Conservation (phyloP, 2,888 invertebrate genomes). For the Leptura quadrifasciata region DNA sequence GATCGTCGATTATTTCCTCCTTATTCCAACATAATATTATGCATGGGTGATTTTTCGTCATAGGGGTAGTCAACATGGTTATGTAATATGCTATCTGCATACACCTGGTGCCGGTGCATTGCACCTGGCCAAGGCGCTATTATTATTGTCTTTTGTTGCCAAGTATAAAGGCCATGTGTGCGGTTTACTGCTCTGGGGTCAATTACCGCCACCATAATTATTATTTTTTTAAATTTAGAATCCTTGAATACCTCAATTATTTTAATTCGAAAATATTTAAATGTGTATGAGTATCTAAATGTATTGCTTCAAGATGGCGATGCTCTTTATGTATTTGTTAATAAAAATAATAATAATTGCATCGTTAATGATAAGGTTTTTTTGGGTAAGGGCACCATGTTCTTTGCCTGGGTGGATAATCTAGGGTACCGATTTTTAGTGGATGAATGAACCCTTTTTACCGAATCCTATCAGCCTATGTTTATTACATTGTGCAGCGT, state of each 20-base stretch:
- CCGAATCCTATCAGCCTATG: too few relatives aligned
- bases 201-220: slow-evolving; percentile 15
- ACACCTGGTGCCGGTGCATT: slow-evolving; percentile 47
- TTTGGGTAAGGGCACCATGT: too few relatives aligned
- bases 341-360: too few relatives aligned
- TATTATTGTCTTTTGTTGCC: slow-evolving; percentile 41
- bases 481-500: too few relatives aligned
- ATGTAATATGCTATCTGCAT: slow-evolving; percentile 34
- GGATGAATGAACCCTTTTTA: too few relatives aligned
- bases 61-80: slow-evolving; percentile 49
- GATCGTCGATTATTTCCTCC: not conserved
- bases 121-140: slow-evolving; percentile 46
- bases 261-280: not conserved
- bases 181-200: slow-evolving; percentile 41
- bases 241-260: not conserved
- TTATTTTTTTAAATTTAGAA: not conserved
- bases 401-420: too few relatives aligned
- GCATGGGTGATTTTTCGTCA: slow-evolving; percentile 47
- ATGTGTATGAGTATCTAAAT: too few relatives aligned
- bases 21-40: slow-evolving; percentile 22
- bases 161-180: slow-evolving; percentile 46
- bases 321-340: too few relatives aligned
- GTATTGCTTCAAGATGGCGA: too few relatives aligned
- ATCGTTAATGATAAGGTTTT: too few relatives aligned
- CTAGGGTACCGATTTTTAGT: too few relatives aligned